Percentiles rank a stretch among this genome's conserved stretches.
phyloP scores from a whole-genome alignment of 2,797 vertebrate genomes.

The Crossoptilon crossoptilon region DNA sequence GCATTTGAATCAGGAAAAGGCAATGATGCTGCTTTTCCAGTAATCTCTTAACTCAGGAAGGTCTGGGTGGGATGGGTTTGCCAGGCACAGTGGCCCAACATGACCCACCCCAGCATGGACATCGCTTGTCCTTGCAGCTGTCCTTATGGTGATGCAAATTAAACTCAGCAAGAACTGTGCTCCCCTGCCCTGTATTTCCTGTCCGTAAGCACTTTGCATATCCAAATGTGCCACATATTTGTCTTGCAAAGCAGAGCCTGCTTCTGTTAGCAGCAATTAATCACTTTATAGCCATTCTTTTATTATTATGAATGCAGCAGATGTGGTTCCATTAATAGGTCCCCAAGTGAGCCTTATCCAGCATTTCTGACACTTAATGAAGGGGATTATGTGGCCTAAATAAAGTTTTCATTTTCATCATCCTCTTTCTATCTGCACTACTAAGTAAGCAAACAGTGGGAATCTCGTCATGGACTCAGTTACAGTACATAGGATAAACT shows the following conservation, averaged over 20 bases:
- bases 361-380: constrained; percentile 46
- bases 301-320: constrained; percentile 35
- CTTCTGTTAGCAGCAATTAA: constrained; percentile 59
- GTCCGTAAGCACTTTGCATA: background rate
- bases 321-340: constrained; percentile 67
- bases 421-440: constrained; percentile 36
- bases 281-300: constrained; percentile 43
- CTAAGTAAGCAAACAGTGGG: constrained; percentile 52
- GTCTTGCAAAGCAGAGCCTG: constrained; percentile 5
- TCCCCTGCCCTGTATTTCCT: background rate
- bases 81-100: background rate
- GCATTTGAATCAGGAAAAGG: background rate
- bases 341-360: constrained; percentile 59
- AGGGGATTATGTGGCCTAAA: constrained; percentile 61
- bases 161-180: background rate
- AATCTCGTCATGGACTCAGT: constrained; percentile 35
- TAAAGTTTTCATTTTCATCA: constrained; percentile 42
- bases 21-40: background rate
- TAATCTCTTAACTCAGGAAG: background rate
- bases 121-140: background rate
- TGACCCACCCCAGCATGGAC: background rate
- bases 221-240: background rate
- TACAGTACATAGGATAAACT: constrained; percentile 58
- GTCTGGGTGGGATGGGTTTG: background rate
- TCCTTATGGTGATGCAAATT: background rate